phyloP scores from a whole-genome alignment of 2,888 invertebrate species.

The Spicauda simplicius region DNA sequence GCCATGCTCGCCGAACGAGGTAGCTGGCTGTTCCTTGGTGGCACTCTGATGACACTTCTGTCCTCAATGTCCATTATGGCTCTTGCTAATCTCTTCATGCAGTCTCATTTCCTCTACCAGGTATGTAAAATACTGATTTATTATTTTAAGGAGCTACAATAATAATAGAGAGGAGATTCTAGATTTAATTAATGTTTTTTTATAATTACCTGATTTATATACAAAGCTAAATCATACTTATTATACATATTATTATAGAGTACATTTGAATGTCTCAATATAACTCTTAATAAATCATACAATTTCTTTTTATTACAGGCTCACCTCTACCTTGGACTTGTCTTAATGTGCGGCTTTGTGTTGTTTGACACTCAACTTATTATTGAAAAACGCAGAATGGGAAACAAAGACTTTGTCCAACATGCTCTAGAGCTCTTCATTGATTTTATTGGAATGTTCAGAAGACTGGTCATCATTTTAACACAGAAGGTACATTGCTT shows the following conservation, averaged over 20 bases:
- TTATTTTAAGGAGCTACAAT: too few species aligned
- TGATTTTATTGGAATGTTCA: constrained; percentile 97
- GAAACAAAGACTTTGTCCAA: constrained; percentile 96
- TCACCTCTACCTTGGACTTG: constrained; percentile 94
- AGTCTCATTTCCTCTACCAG: constrained; percentile 91
- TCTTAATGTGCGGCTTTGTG: constrained; percentile 97
- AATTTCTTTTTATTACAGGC: constrained; percentile 83
- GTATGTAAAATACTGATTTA: constrained; percentile 69
- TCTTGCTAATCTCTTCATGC: constrained; percentile 93
- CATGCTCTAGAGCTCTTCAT: constrained; percentile 97
- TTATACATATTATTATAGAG: too few species aligned
- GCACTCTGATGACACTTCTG: constrained; percentile 92
- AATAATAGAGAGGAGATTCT: too few species aligned
- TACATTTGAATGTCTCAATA: too few species aligned
- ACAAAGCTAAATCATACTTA: too few species aligned
- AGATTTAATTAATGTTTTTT: too few species aligned
- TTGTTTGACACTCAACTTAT: constrained; percentile 99
- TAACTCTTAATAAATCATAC: too few species aligned
- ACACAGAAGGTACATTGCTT: constrained; percentile 90
- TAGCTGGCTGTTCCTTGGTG: constrained; percentile 95
- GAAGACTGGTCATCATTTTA: constrained; percentile 94
- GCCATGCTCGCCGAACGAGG: constrained; percentile 95
- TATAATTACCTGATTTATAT: too few species aligned
- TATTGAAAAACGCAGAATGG: constrained; percentile 95
- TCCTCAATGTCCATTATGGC: constrained; percentile 91